Evolutionary conservation across 2,797 vertebrate genomes (phyloP), one percentile per base, ranked within the genome.

Genomic region (Chiloscyllium punctatum): DNA sequence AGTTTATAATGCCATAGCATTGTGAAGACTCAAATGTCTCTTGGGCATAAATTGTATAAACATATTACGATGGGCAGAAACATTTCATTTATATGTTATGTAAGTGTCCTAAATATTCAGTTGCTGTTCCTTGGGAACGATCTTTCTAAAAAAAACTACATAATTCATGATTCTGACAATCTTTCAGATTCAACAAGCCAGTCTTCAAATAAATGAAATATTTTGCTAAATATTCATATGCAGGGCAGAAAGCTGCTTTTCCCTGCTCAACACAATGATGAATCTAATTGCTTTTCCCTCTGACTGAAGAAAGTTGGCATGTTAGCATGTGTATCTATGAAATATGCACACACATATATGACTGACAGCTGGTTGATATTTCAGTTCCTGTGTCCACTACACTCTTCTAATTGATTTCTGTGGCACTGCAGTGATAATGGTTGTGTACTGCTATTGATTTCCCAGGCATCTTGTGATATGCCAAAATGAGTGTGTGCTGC

Each of bases 81-180:
- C 25, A 72, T 27, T 95, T 95, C 94, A 53, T 77, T 72, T 95
- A 74, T 72, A n/a, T 71, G 77, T 72, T 95, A 77, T n/a, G 94
- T 53, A 77, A 95, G 48, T 95, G 42, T 94, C 74, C 71, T 95
- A 57, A 77, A 95, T 95, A 95, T 95, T 95, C 94, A 95, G 48
- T n/a, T 95, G 30, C 27, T 33, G n/a, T 30, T 74, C 27, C 27
- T 74, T 74, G 42, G 42, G 94, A 95, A 95, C 48, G 8, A 48
- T n/a, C n/a, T 11, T 23, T 90, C 11, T 74, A 77, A 33, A 77
- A 51, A 77, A 95, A 95, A 53, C 48, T 74, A 51, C 94, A 57
- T 72, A 95, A 77, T 95, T 95, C 71, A 95, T 95, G 71, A 72
- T 51, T 95, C 74, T 95, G 71, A 33, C 71, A 95, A 95, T 72